Percentiles rank a stretch among this genome's conserved stretches.
phyloP scores from a whole-genome alignment of 2,888 invertebrate species.

The Entomobrya proxima region DNA sequence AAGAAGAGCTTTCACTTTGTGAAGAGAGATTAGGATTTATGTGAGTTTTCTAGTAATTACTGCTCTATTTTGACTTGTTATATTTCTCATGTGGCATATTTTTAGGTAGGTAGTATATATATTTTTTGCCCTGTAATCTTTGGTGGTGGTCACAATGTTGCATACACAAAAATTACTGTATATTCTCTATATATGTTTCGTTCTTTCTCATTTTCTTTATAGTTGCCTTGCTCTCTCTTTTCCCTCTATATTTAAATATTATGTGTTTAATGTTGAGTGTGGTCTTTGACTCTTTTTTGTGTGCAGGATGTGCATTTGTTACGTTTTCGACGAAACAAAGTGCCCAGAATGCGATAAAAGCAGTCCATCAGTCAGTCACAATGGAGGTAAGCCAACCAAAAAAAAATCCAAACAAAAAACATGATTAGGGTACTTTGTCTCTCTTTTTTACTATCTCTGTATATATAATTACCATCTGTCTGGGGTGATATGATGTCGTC shows the following conservation, averaged over 20 bases:
- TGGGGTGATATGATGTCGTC: slow-evolving; percentile 24
- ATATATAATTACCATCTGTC: slow-evolving; percentile 49
- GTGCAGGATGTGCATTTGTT: slow-evolving; percentile 95
- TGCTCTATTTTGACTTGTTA: neutral
- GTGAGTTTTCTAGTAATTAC: no score
- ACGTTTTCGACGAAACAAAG: slow-evolving; percentile 98
- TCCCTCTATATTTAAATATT: slow-evolving; percentile 55
- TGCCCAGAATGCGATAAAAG: slow-evolving; percentile 98
- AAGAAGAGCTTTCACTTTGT: no score
- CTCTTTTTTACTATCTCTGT: neutral
- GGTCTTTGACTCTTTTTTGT: slow-evolving; percentile 74
- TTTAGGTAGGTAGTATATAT: neutral
- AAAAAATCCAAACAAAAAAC: slow-evolving; percentile 44
- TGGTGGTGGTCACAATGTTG: slow-evolving; percentile 50
- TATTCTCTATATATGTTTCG: neutral
- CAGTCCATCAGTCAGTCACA: slow-evolving; percentile 98
- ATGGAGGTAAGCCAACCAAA: slow-evolving; percentile 86
- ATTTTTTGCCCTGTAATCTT: neutral
- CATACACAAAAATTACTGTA: slow-evolving; percentile 50
- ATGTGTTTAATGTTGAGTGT: slow-evolving; percentile 73
- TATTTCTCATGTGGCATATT: neutral
- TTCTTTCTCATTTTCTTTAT: slow-evolving; percentile 28
- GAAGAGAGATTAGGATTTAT: no score
- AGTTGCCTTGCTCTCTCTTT: slow-evolving; percentile 17
- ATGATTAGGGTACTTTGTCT: neutral